Conservation (phyloP, 2,888 invertebrate species). For the Ischnura elegans region DNA sequence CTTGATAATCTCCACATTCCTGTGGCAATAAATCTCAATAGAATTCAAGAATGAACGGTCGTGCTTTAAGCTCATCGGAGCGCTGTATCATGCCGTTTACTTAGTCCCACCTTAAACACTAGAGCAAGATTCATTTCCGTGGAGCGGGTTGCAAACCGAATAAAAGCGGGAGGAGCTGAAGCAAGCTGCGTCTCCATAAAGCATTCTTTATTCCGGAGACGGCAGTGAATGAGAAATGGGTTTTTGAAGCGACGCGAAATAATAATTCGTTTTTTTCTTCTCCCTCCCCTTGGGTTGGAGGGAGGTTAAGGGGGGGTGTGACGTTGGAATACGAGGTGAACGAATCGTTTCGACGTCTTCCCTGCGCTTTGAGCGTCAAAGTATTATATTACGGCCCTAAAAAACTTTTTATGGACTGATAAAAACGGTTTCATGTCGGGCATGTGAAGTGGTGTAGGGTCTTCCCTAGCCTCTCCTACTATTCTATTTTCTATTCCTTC, state of each 20-base stretch:
- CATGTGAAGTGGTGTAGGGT: background rate
- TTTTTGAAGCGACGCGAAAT: slow-evolving; percentile 33
- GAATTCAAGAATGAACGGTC: background rate
- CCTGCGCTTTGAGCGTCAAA: slow-evolving; percentile 15
- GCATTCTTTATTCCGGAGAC: background rate
- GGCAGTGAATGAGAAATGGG: slow-evolving; percentile 26
- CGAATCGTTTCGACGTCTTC: slow-evolving; percentile 35
- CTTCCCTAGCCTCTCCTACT: background rate
- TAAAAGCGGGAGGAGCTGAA: too few relatives aligned
- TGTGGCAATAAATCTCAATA: background rate
- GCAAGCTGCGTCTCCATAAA: background rate
- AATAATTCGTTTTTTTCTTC: background rate
- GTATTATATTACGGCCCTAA: slow-evolving; percentile 27
- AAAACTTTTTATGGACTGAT: slow-evolving; percentile 37
- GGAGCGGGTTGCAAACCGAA: background rate
- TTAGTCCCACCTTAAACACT: background rate
- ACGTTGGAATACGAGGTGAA: background rate
- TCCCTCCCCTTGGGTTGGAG: too few relatives aligned
- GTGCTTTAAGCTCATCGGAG: background rate
- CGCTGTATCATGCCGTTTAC: background rate
- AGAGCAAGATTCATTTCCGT: background rate
- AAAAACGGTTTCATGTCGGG: background rate
- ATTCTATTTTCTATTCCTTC: too few relatives aligned
- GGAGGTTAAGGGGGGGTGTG: too few relatives aligned
- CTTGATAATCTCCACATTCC: background rate